Percentiles rank a stretch among this genome's conserved stretches.
Conservation (phyloP, 2,797 vertebrate species). For the Muscicapa comitata region DNA sequence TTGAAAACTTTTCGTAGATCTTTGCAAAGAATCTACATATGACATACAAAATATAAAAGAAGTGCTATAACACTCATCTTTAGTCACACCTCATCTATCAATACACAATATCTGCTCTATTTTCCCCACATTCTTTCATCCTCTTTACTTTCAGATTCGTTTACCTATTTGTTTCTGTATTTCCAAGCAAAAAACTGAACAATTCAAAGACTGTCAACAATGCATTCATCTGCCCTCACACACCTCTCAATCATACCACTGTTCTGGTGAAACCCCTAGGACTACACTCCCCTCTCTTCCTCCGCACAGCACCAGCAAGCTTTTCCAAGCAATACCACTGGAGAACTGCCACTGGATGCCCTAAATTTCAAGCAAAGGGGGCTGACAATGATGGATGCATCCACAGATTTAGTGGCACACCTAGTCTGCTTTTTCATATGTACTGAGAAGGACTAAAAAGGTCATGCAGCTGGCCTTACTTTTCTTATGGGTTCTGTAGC, state of each 20-base stretch:
- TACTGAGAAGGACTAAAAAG: not conserved
- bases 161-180: not conserved
- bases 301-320: rapidly evolving
- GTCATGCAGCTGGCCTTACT: not conserved
- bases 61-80: not conserved
- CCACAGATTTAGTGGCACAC: not conserved
- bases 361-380: not conserved
- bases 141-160: not conserved
- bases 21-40: not conserved
- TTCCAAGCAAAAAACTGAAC: not conserved
- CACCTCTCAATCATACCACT: rapidly evolving
- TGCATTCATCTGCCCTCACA: not conserved
- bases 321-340: not conserved
- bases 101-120: not conserved
- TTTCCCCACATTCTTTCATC: not conserved
- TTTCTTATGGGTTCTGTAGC: not conserved
- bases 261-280: not conserved
- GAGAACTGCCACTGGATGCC: not conserved
- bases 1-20: not conserved
- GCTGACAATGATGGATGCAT: not conserved
- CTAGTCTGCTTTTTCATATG: not conserved
- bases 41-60: not conserved
- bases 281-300: not conserved
- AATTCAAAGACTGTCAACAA: not conserved
- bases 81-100: not conserved